Evolutionary conservation across 1,140 invertebrate species (phyloP), one percentile per base, ranked within the genome.

Genomic region (Heliconius melpomene): DNA sequence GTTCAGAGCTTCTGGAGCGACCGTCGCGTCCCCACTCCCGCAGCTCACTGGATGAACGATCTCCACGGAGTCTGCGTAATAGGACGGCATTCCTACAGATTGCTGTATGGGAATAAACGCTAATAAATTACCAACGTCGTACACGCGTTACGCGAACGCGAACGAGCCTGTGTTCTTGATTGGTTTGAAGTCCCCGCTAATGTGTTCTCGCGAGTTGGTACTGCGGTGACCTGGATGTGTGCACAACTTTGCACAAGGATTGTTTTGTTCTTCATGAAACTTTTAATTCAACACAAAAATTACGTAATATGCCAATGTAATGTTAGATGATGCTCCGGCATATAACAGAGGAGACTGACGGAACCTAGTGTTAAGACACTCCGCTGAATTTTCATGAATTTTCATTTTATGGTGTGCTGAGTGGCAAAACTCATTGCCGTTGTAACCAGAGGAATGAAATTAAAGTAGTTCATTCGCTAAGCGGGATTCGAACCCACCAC

Each of bases 61-160:
- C 91, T 90, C 88, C 74, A 85, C 90, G 93, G 93, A 94, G 93
- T 94, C 93, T 94, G 93, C 93, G 93, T 94, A 94, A 91, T 93
- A 87, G 92, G 84, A 90, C 90, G 87, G 85, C 86, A 92, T 93
- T 92, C 90, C 89, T 92, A 92, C 92, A 94, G 90, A 94, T 93
- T 93, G 92, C 89, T 93, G 87, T 93, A 92, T 91, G 91, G 89
- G 93, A 93, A 94, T 94, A 93, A 94, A 89, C 89, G 90, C 89
- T 94, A 92, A 93, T 94, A 94, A 93, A 94, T 94, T 94, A 94
- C 91, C 87, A 87, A 91, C 91, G 88, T 88, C 85, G 89, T 91
- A 92, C 90, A 89, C 88, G 91, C 88, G 89, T 91, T 88, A 89
- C 84, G 86, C 87, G 87, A 87, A 90, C 87, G 85, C 88, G 88